A percentile compares a stretch with the other conserved stretches of the same genome.
Evolutionary conservation across 2,113 vertebrate species (phyloP).

Genomic region (Oreochromis tanganicae): DNA sequence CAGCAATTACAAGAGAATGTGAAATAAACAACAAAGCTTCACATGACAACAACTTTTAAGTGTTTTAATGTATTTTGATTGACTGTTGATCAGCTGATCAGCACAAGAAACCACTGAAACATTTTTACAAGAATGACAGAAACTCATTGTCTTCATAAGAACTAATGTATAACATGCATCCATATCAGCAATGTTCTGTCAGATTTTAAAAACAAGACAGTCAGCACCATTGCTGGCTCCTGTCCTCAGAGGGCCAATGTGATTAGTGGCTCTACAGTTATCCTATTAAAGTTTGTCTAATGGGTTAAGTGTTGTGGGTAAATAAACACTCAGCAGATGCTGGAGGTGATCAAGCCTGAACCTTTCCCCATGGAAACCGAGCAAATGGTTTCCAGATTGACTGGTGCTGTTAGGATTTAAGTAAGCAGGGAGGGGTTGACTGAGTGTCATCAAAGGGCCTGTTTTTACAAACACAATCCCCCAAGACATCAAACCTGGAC

Average conservation of each 20-base stretch:
- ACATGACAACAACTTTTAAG: neutral
- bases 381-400: constrained; percentile 68
- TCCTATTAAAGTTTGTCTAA: constrained; percentile 35
- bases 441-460: constrained; percentile 51
- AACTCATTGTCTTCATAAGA: neutral
- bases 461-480: constrained; percentile 54
- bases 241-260: neutral
- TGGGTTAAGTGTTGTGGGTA: constrained; percentile 54
- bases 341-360: constrained; percentile 49
- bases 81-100: neutral
- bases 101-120: neutral
- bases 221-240: neutral
- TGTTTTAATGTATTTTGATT: neutral
- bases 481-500: constrained; percentile 35
- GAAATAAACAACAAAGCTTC: neutral
- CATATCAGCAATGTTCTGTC: neutral
- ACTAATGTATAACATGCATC: neutral
- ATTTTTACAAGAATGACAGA: neutral
- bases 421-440: neutral
- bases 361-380: constrained; percentile 41
- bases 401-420: neutral
- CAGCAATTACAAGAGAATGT: neutral
- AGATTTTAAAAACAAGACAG: neutral
- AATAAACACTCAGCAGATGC: constrained; percentile 68
- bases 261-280: constrained; percentile 13